Evolutionary conservation across 1,140 invertebrate genomes (phyloP).

Genomic region (Aleiodes sp.): DNA sequence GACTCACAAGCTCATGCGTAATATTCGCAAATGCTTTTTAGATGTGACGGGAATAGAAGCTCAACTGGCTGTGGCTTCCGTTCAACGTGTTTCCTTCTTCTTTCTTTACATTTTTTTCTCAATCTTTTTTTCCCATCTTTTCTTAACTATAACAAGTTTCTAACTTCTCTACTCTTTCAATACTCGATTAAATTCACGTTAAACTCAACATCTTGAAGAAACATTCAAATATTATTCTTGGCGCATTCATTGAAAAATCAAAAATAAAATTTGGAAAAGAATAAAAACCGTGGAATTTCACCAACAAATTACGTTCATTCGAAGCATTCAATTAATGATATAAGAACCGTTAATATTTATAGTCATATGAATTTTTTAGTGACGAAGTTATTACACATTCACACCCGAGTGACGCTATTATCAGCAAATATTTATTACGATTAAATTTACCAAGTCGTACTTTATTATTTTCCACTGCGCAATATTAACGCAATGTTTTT

Average conservation of each 20-base stretch:
- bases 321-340: no score
- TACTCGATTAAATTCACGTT: neutral
- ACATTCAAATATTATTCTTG: neutral
- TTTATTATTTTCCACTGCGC: conserved; percentile 19
- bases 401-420: conserved; percentile 8
- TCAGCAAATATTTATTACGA: conserved; percentile 26
- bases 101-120: no score
- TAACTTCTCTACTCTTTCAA: neutral
- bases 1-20: neutral
- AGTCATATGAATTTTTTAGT: neutral
- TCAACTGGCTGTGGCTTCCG: neutral
- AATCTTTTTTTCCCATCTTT: no score
- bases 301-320: no score
- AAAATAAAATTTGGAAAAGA: no score
- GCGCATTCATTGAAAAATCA: neutral
- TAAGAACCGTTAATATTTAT: neutral
- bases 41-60: conserved; percentile 6
- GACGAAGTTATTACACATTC: neutral
- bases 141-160: neutral
- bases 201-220: neutral
- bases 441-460: neutral
- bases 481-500: neutral
- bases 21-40: neutral
- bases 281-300: no score
- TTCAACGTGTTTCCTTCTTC: neutral